A percentile compares a stretch with the other conserved stretches of the same genome.
Evolutionary conservation across 2,113 vertebrate species (phyloP).

Genomic region (Manacus vitellinus): DNA sequence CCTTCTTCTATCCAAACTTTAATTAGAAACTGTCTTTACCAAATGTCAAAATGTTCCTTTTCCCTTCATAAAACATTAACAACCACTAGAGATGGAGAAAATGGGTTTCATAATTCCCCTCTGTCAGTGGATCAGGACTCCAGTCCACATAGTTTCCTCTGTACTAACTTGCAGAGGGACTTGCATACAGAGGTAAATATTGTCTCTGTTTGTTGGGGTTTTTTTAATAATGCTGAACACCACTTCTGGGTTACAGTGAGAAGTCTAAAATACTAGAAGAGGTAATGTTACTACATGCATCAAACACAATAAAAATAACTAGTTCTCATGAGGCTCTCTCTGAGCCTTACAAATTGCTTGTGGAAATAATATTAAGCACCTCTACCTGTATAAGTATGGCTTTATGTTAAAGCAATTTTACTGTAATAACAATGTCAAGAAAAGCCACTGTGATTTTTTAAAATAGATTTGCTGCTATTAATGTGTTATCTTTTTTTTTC

Average conservation of each 20-base stretch:
- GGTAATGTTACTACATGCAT: neutral
- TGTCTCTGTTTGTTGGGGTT: neutral
- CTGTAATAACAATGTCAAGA: slow-evolving; percentile 8
- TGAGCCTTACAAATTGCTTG: neutral
- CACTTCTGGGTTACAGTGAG: neutral
- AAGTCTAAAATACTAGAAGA: neutral
- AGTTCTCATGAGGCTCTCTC: neutral
- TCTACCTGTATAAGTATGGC: neutral
- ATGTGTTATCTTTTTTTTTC: neutral
- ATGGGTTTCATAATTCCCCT: neutral
- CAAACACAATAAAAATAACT: slow-evolving; percentile 23
- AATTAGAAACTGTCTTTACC: slow-evolving; percentile 43
- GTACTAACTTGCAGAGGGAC: neutral
- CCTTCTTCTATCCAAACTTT: neutral
- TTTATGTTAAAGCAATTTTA: slow-evolving; percentile 10
- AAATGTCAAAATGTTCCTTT: slow-evolving; percentile 51
- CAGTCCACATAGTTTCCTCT: neutral
- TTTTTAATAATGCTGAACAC: neutral
- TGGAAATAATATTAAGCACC: slow-evolving; percentile 13
- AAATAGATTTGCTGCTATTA: neutral
- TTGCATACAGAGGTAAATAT: neutral
- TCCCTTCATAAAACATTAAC: slow-evolving; percentile 41
- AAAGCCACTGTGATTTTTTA: neutral
- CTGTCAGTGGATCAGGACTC: neutral
- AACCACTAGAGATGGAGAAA: slow-evolving; percentile 5